Conservation (phyloP, 92 coral and sea anemone genomes). For the Muricea muricata region DNA sequence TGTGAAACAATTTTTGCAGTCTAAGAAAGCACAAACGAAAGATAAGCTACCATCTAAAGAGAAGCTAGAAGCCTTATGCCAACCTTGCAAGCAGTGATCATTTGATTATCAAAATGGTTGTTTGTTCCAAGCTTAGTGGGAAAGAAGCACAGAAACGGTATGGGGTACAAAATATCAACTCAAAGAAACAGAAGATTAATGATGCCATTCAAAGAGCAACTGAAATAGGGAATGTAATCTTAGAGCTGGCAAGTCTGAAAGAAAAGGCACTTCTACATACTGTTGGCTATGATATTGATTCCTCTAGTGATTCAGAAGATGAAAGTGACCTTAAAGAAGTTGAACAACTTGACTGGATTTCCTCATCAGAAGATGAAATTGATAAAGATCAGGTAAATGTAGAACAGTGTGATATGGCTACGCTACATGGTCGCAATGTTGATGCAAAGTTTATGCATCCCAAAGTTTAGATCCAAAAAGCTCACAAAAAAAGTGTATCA, state of each 20-base stretch:
- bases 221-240: constrained; percentile 43
- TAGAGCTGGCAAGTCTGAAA: constrained; percentile 46
- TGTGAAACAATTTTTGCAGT: constrained; percentile 50
- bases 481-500: no score
- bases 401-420: no score
- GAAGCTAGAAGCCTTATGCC: constrained; percentile 44
- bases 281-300: constrained; percentile 44
- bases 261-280: not conserved
- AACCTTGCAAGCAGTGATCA: constrained; percentile 57
- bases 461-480: no score
- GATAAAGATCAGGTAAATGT: constrained; percentile 14
- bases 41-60: constrained; percentile 48
- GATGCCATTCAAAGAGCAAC: constrained; percentile 27
- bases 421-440: no score
- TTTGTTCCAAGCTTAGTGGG: constrained; percentile 39
- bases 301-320: constrained; percentile 56
- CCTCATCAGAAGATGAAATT: constrained; percentile 41
- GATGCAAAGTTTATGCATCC: no score
- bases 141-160: constrained; percentile 59
- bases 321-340: constrained; percentile 39
- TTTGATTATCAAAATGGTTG: constrained; percentile 42
- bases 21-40: constrained; percentile 9
- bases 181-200: constrained; percentile 24
- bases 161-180: constrained; percentile 52
- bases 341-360: constrained; percentile 48